Evolutionary conservation across 2,888 invertebrate genomes (phyloP).

Genomic region (Amphipyra tragopoginis): DNA sequence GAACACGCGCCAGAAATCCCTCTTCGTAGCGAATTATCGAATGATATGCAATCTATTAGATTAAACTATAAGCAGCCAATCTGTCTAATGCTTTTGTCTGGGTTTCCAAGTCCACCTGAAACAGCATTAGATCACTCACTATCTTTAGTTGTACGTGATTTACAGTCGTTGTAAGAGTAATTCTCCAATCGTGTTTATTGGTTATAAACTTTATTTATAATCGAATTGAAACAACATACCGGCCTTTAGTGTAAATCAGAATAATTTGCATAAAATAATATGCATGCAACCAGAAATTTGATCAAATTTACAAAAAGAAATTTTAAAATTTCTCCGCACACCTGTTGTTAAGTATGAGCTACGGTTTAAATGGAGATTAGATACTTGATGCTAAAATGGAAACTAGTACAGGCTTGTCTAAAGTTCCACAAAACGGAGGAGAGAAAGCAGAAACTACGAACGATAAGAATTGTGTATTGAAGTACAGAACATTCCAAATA

Average conservation of each 20-base stretch:
- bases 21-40: constrained; percentile 22
- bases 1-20: constrained; percentile 48
- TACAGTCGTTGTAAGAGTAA: constrained; percentile 10
- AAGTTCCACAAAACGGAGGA: constrained; percentile 31
- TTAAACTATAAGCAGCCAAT: constrained; percentile 14
- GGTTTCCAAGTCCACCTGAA: constrained; percentile 15
- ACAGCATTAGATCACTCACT: constrained; percentile 15
- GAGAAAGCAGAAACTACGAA: constrained; percentile 38
- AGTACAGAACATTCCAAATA: constrained; percentile 24
- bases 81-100: constrained; percentile 19
- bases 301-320: constrained; percentile 23
- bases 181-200: constrained; percentile 11
- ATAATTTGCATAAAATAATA: constrained; percentile 19
- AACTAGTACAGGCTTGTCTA: constrained; percentile 38
- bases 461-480: constrained; percentile 31
- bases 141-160: constrained; percentile 11
- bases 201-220: constrained; percentile 17
- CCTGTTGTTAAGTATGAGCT: constrained; percentile 25
- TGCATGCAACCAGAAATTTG: neutral
- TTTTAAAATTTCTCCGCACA: constrained; percentile 28
- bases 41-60: constrained; percentile 28
- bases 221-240: constrained; percentile 6
- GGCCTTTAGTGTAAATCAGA: constrained; percentile 5
- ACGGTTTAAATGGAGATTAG: constrained; percentile 51
- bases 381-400: constrained; percentile 53